These are phyloP conservation scores for Burhinus bistriatus DNA, from an alignment of 2,113 vertebrate species.

Conservation along the genomic window DNA sequence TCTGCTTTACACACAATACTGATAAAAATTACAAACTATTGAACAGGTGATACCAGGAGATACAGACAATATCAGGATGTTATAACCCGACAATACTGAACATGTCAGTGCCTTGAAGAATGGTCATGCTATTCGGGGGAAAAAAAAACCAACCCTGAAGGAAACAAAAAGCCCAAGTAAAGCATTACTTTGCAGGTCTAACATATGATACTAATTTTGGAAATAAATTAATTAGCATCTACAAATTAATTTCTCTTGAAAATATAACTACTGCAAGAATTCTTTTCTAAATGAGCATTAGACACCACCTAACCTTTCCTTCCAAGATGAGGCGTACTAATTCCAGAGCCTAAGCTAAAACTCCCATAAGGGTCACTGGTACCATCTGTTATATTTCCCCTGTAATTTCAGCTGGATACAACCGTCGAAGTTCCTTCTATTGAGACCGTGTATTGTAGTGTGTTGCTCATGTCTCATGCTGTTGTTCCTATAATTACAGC, in stretches of 20 bases:
- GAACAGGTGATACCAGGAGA: neutral
- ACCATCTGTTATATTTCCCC: neutral
- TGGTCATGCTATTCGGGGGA: neutral
- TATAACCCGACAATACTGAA: neutral
- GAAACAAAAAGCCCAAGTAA: neutral
- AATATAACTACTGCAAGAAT: neutral
- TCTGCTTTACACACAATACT: neutral
- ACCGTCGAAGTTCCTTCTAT: neutral
- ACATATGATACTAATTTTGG: neutral
- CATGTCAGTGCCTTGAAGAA: neutral
- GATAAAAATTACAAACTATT: neutral
- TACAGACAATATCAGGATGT: neutral
- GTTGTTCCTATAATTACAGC: neutral
- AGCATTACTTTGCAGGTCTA: neutral
- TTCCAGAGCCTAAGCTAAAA: neutral
- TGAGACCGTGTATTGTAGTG: neutral
- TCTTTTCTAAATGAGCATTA: neutral
- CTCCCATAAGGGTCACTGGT: neutral
- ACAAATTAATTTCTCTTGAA: neutral
- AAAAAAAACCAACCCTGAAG: neutral
- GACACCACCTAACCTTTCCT: neutral
- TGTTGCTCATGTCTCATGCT: rapidly evolving
- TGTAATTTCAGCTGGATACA: neutral
- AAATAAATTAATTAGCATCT: neutral
- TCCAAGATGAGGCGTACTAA: neutral